Conservation (phyloP, 1,140 invertebrate genomes). For the Anastatus disparis region DNA sequence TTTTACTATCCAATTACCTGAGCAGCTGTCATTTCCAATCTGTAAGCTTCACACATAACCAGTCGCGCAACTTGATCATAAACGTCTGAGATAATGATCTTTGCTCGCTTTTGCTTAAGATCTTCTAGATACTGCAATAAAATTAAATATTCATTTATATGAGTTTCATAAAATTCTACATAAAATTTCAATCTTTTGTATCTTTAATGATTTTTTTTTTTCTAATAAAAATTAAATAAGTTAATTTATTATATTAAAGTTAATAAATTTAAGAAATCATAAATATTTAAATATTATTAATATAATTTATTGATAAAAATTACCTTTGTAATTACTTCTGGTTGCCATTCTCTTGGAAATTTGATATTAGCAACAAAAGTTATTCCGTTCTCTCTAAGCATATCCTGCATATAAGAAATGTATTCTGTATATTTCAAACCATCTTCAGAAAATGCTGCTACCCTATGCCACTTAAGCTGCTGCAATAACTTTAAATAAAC, state of each 20-base stretch:
- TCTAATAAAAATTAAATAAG: too few species aligned
- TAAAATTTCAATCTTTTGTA: too few species aligned
- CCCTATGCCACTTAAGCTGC: slow-evolving; percentile 74
- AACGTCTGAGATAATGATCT: slow-evolving; percentile 85
- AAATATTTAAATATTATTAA: too few species aligned
- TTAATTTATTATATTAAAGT: too few species aligned
- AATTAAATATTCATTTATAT: not conserved
- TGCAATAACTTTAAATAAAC: slow-evolving; percentile 77
- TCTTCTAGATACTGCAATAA: slow-evolving; percentile 74
- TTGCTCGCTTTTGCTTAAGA: slow-evolving; percentile 72
- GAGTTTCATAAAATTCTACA: too few species aligned
- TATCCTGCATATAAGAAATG: slow-evolving; percentile 76
- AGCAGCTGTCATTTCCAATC: slow-evolving; percentile 72
- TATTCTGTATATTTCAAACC: slow-evolving; percentile 86
- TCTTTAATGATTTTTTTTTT: not conserved
- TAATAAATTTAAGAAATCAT: too few species aligned
- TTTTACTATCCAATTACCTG: slow-evolving; percentile 51
- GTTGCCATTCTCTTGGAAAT: slow-evolving; percentile 70
- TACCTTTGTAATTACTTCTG: slow-evolving; percentile 66
- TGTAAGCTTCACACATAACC: slow-evolving; percentile 82
- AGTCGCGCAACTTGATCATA: slow-evolving; percentile 74
- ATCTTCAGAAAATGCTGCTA: slow-evolving; percentile 82
- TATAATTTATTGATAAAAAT: slow-evolving; percentile 4
- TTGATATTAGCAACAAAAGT: slow-evolving; percentile 78
- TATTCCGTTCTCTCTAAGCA: slow-evolving; percentile 72